phyloP scores from a whole-genome alignment of 2,888 invertebrate genomes.

The Oxystoma pomonae region DNA sequence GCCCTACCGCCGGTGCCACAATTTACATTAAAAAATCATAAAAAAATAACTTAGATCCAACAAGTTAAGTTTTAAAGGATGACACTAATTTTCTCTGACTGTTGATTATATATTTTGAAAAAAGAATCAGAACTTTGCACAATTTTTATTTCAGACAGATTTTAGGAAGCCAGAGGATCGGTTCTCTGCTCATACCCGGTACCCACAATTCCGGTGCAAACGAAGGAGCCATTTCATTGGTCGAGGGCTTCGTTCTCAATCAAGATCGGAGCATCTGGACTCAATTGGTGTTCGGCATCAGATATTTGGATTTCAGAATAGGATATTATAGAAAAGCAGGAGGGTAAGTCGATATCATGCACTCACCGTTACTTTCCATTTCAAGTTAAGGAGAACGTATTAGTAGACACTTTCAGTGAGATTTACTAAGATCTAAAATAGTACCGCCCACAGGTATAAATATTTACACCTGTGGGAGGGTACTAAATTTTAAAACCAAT shows the following conservation, averaged over 20 bases:
- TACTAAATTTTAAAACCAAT: no score
- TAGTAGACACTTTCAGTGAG: background rate
- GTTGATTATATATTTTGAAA: no score
- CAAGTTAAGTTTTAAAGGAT: no score
- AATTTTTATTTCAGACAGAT: slow-evolving; percentile 50
- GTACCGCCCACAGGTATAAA: no score
- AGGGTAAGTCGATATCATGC: slow-evolving; percentile 28
- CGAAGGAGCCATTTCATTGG: slow-evolving; percentile 50
- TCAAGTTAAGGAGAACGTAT: background rate
- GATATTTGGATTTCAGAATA: slow-evolving; percentile 77
- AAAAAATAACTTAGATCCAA: no score
- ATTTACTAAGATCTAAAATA: no score
- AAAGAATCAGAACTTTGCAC: no score
- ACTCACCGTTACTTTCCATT: background rate
- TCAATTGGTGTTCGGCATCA: slow-evolving; percentile 78
- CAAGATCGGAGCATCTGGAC: slow-evolving; percentile 80
- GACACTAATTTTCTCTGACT: no score
- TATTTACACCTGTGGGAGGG: no score
- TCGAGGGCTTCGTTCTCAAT: slow-evolving; percentile 50
- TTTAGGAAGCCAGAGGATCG: slow-evolving; percentile 57
- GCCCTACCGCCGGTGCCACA: no score
- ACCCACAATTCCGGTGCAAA: slow-evolving; percentile 65
- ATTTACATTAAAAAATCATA: no score
- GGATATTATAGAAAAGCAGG: slow-evolving; percentile 55
- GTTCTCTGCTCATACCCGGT: slow-evolving; percentile 62